Evolutionary conservation across 2,888 invertebrate genomes (phyloP).

Genomic region (Tubulanus polymorphus): DNA sequence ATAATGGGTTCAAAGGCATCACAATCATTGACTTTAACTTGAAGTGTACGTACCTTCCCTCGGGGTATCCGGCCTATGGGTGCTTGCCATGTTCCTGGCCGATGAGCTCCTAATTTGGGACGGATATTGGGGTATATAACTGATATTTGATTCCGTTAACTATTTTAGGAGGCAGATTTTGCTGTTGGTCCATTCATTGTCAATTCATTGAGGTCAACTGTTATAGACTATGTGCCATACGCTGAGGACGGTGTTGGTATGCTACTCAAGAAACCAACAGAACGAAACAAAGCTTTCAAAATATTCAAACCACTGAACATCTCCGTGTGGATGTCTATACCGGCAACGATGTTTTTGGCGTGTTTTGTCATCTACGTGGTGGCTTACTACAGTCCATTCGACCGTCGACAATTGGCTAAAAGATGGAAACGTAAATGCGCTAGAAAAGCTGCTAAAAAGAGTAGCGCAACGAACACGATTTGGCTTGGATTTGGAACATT

Average conservation of each 20-base stretch:
- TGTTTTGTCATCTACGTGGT: conserved; percentile 24
- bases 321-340: conserved; percentile 27
- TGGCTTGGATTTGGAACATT: conserved; percentile 28
- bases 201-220: conserved; percentile 21
- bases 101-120: no score
- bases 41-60: no score
- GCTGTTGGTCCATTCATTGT: conserved; percentile 28
- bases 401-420: no score
- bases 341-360: conserved; percentile 20
- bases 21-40: no score
- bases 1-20: no score
- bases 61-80: no score
- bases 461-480: conserved; percentile 16
- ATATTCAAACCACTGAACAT: conserved; percentile 29
- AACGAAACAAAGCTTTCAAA: conserved; percentile 27
- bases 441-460: conserved; percentile 6
- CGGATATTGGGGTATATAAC: no score
- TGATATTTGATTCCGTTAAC: neutral
- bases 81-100: no score
- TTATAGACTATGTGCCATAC: conserved; percentile 25
- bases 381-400: conserved; percentile 19
- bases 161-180: conserved; percentile 26
- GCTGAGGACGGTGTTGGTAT: conserved; percentile 34
- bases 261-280: conserved; percentile 24
- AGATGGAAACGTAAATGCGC: no score